Base-by-base conservation (phyloP, 2,797 vertebrate genomes). In the Botia almorhae region DNA sequence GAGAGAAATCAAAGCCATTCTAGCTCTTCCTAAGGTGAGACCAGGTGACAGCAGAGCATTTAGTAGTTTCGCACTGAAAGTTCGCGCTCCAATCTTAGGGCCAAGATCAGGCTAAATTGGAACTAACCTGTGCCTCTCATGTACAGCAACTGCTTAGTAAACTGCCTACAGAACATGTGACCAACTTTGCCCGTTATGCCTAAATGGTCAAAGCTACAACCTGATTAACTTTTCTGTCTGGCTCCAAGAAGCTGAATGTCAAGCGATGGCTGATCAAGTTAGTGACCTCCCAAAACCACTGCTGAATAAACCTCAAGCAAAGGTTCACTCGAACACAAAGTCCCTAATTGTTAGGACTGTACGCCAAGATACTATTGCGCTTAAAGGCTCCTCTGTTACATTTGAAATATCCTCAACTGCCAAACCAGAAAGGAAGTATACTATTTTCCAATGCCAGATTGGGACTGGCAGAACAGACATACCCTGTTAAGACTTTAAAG, bases 241-340 rank as follows among this genome's bases (percentile, higher is more conserved):
- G 12, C 58, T 50, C 2, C 6, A 83, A 69, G 64, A 61, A 63
- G 36, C 88, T 70, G 17, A 80, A 39, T 10, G 85, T 26, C 71
- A 74, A 43, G 16, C 21, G n/a, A 53, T 0, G 53, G 64, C 56
- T 50, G 46, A 50, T 2, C 46, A 69, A 26, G 21, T 50, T 50
- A 26, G 21, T 69, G 46, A 69, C n/a, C 8, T 17, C 4, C 65
- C 19, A 48, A 68, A 68, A 14, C 39, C 3, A 26, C 6, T 50
- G 1, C 3, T 4, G 3, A 69, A 7, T 50, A 69, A 50, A 10
- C 67, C 67, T 50, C 67, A 69, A 69, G 8, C 11, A 26, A 69
- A 69, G 21, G 11, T 7, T 14, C 0, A 11, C 3, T 1, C 1
- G 17, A 17, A 51, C 21, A 29, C 39, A 0, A 11, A 68, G n/a